Percentiles rank a stretch among this genome's conserved stretches.
These are phyloP conservation scores for Nannoperca obscura DNA, from an alignment of 2,797 vertebrate species.

Conservation along the genomic window DNA sequence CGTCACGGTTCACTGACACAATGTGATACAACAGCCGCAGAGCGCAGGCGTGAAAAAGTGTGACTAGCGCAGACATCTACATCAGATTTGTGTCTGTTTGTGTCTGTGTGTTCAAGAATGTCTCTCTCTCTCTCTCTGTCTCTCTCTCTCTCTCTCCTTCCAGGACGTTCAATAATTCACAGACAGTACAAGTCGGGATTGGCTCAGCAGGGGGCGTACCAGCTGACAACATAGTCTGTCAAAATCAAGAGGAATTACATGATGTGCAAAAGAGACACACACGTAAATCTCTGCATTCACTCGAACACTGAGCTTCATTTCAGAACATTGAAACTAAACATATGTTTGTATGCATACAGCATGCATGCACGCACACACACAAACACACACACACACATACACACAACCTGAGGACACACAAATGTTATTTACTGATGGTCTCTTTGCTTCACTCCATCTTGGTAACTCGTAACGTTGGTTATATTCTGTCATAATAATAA, in stretches of 20 bases:
- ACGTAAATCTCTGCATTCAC: constrained; percentile 42
- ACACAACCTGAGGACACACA: constrained; percentile 19
- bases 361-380: constrained; percentile 8
- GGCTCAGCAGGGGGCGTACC: constrained; percentile 77
- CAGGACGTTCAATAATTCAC: constrained; percentile 85
- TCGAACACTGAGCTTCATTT: constrained; percentile 29
- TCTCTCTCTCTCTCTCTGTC: constrained; percentile 41
- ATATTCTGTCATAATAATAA: background rate
- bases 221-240: constrained; percentile 81
- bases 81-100: constrained; percentile 50
- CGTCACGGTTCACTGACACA: constrained; percentile 31
- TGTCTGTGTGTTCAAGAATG: constrained; percentile 41
- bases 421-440: constrained; percentile 8
- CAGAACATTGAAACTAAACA: background rate
- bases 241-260: constrained; percentile 76
- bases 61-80: constrained; percentile 20
- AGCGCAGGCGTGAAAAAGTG: constrained; percentile 14
- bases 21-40: constrained; percentile 24
- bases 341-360: constrained; percentile 1
- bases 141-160: constrained; percentile 46
- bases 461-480: background rate
- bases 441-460: background rate
- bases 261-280: constrained; percentile 61
- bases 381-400: constrained; percentile 21
- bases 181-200: constrained; percentile 67